Conservation (phyloP, 2,113 vertebrate genomes). For the cattle (Bos taurus) region DNA sequence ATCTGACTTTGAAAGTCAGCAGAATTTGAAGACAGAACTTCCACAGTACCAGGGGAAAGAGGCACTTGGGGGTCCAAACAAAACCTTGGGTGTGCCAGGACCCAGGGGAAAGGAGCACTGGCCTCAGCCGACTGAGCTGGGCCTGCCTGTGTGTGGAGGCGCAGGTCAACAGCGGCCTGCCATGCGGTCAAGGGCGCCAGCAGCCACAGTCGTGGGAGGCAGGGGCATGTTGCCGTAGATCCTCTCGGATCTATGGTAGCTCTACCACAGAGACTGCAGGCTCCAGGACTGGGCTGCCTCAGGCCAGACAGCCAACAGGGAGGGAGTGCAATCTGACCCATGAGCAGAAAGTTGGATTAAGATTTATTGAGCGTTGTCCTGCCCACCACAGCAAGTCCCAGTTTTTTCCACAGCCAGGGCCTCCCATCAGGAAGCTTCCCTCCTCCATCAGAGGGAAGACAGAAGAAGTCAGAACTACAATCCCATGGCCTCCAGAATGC, state of each 20-base stretch:
- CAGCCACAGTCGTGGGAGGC: background rate
- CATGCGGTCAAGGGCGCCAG: accelerated
- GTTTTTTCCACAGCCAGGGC: background rate
- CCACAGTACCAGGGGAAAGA: background rate
- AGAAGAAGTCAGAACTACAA: background rate
- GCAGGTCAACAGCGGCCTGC: accelerated
- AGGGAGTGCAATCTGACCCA: background rate
- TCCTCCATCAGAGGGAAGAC: background rate
- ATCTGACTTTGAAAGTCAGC: background rate
- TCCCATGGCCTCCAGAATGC: background rate
- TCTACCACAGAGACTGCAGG: background rate
- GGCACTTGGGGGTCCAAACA: background rate
- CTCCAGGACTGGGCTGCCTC: background rate
- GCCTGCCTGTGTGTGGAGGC: background rate
- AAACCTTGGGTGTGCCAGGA: background rate
- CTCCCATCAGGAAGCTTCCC: background rate
- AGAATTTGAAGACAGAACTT: background rate
- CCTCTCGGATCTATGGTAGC: background rate
- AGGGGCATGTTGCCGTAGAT: background rate
- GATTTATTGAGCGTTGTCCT: background rate
- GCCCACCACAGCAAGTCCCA: background rate
- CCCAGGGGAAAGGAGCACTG: background rate
- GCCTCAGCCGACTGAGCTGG: background rate
- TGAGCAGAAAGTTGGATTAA: background rate
- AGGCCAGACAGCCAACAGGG: background rate